phyloP scores from a whole-genome alignment of 2,888 invertebrate species.

The Dolomedes plantarius region DNA sequence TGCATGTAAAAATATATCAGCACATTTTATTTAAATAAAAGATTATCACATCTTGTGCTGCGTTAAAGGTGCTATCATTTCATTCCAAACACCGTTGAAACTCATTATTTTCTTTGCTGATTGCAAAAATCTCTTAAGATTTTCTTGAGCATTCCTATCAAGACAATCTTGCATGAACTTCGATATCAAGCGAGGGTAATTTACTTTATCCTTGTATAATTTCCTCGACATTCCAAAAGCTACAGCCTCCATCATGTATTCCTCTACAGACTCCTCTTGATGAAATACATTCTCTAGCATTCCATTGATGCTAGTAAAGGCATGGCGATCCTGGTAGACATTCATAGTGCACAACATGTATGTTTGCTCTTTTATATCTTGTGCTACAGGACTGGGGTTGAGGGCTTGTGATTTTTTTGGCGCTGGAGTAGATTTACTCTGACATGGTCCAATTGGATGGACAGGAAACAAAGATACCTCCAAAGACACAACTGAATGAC shows the following conservation, averaged over 20 bases:
- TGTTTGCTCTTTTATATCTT: slow-evolving; percentile 10
- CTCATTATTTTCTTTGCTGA: not conserved
- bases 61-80: not conserved
- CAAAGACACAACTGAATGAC: slow-evolving; percentile 2
- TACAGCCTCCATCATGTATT: slow-evolving; percentile 11
- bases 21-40: too few relatives aligned
- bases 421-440: too few relatives aligned
- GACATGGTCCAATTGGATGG: not conserved
- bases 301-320: not conserved
- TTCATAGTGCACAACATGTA: slow-evolving; percentile 23
- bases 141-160: slow-evolving; percentile 17
- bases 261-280: not conserved
- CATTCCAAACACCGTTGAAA: not conserved
- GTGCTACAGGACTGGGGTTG: not conserved
- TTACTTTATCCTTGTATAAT: not conserved
- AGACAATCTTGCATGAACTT: slow-evolving; percentile 1
- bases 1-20: too few relatives aligned
- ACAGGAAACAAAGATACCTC: slow-evolving; percentile 25
- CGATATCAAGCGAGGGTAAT: not conserved
- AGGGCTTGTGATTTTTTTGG: too few relatives aligned
- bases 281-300: not conserved
- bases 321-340: not conserved
- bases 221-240: slow-evolving; percentile 23
- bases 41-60: too few relatives aligned
- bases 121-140: not conserved